phyloP scores from a whole-genome alignment of 2,797 vertebrate genomes.

The Neosilurus mollespiculum region DNA sequence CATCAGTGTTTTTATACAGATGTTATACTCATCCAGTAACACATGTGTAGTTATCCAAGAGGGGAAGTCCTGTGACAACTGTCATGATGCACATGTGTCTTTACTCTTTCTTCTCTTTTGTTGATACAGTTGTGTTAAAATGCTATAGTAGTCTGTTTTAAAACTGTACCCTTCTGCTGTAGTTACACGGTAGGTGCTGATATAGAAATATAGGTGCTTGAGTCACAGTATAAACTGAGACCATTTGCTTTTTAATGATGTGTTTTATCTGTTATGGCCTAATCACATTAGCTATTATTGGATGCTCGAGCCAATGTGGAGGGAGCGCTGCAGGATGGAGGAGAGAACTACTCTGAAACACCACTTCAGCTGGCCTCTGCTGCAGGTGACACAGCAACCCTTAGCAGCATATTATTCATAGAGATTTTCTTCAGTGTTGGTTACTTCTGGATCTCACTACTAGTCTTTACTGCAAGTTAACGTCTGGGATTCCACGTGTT shows the following conservation, averaged over 20 bases:
- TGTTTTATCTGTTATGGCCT: constrained; percentile 7
- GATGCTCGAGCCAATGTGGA: constrained; percentile 77
- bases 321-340: constrained; percentile 75
- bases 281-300: constrained; percentile 71
- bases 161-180: background rate
- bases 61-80: background rate
- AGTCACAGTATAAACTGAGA: background rate
- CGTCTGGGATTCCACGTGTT: too few species aligned
- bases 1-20: background rate
- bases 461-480: background rate
- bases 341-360: constrained; percentile 79
- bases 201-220: background rate
- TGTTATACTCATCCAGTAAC: background rate
- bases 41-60: background rate
- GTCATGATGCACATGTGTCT: background rate
- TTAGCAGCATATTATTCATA: constrained; percentile 7
- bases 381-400: constrained; percentile 68
- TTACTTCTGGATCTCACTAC: background rate
- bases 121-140: background rate
- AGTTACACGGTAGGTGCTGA: background rate
- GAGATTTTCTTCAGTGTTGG: background rate
- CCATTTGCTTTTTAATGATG: background rate
- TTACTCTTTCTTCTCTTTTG: background rate
- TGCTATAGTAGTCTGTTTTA: background rate
- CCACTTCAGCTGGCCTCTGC: constrained; percentile 80